Percentiles rank a stretch among this genome's conserved stretches.
These are phyloP conservation scores for Fragum fragum DNA, from an alignment of 2,888 invertebrate species.

Conservation along the genomic window DNA sequence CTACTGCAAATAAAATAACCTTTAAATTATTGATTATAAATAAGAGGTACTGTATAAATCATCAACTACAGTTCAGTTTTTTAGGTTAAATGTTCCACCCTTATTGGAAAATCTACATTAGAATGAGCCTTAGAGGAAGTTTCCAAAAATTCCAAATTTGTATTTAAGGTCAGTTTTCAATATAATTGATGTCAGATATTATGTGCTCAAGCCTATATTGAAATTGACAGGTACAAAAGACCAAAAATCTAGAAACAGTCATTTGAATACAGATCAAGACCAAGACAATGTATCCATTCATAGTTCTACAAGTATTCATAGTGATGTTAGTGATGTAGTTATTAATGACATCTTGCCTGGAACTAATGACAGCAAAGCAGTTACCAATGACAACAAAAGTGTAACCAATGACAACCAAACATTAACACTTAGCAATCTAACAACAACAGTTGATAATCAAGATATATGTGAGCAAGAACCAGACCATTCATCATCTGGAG, in stretches of 20 bases:
- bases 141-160: no score
- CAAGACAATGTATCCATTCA: conserved; percentile 49
- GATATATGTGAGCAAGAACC: neutral
- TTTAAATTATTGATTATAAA: no score
- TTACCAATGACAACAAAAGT: neutral
- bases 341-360: neutral
- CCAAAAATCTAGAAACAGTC: neutral
- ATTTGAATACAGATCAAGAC: conserved; percentile 15
- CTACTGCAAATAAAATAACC: no score
- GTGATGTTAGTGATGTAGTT: conserved; percentile 38
- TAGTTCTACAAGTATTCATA: conserved; percentile 51
- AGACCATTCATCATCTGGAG: neutral
- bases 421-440: neutral
- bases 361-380: neutral
- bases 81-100: no score
- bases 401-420: neutral
- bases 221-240: conserved; percentile 1
- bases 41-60: no score
- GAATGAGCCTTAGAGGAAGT: no score
- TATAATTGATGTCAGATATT: no score
- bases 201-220: no score
- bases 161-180: no score
- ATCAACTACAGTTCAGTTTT: no score
- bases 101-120: no score
- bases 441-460: neutral